A percentile compares a stretch with the other conserved stretches of the same genome.
phyloP scores from a whole-genome alignment of 2,113 vertebrate species.

The Stegastes partitus region DNA sequence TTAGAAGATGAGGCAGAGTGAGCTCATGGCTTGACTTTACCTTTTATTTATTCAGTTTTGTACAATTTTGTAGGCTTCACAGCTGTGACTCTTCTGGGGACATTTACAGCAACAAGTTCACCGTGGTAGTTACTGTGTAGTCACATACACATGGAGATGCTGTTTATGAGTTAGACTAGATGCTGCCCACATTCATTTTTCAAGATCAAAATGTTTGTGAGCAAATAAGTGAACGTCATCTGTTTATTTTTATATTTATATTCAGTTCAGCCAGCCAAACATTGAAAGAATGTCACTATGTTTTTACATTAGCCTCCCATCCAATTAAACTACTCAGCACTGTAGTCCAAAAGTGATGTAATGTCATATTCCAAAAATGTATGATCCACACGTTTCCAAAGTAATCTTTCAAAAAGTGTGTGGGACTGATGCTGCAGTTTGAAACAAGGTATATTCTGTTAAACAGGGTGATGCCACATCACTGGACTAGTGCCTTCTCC shows the following conservation, averaged over 20 bases:
- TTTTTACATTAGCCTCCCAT: background rate
- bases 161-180: too few species aligned
- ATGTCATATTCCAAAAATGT: background rate
- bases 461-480: background rate
- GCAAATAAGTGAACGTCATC: too few species aligned
- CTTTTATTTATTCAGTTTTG: conserved; percentile 51
- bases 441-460: background rate
- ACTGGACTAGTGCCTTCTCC: background rate
- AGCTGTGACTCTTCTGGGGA: conserved; percentile 30
- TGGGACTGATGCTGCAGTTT: background rate
- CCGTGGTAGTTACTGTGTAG: background rate
- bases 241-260: too few species aligned
- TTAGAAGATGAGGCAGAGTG: conserved; percentile 36
- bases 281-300: background rate
- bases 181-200: too few species aligned
- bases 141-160: background rate
- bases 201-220: too few species aligned
- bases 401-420: background rate
- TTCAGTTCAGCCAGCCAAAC: too few species aligned
- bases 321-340: background rate
- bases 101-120: conserved; percentile 24
- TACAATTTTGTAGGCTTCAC: conserved; percentile 20
- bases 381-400: background rate
- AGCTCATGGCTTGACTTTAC: conserved; percentile 63
- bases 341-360: background rate